phyloP scores from a whole-genome alignment of 92 coral and sea anemone species.

The Anthopleura xanthogrammica region DNA sequence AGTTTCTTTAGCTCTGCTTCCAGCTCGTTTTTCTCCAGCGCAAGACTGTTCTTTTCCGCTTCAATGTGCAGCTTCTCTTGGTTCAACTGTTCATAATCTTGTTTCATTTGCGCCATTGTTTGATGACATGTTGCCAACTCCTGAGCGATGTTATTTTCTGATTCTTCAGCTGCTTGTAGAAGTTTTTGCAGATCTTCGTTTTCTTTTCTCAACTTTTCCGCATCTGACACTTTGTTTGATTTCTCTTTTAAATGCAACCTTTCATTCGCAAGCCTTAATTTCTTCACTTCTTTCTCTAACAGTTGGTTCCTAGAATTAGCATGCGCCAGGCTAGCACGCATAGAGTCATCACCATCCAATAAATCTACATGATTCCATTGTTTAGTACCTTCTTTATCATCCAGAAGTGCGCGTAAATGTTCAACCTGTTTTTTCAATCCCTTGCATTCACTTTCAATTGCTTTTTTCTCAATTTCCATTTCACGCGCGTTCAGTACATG shows the following conservation, averaged over 20 bases:
- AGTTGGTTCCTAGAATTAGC: slow-evolving; percentile 36
- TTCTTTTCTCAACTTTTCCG: slow-evolving; percentile 57
- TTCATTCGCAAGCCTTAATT: slow-evolving; percentile 63
- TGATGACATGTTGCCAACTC: slow-evolving; percentile 59
- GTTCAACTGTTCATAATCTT: slow-evolving; percentile 41
- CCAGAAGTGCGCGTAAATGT: slow-evolving; percentile 52
- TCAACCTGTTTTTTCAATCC: slow-evolving; percentile 66
- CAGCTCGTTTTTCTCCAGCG: slow-evolving; percentile 57
- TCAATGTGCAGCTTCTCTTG: slow-evolving; percentile 39
- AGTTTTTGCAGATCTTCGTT: slow-evolving; percentile 67
- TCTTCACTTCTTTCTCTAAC: slow-evolving; percentile 62
- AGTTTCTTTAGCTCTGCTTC: slow-evolving; percentile 65
- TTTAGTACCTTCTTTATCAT: slow-evolving; percentile 26
- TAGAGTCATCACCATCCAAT: slow-evolving; percentile 33
- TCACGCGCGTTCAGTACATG: slow-evolving; percentile 76
- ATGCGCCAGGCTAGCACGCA: slow-evolving; percentile 37
- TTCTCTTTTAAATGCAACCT: slow-evolving; percentile 46
- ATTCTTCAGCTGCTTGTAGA: slow-evolving; percentile 79
- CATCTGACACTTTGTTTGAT: slow-evolving; percentile 26
- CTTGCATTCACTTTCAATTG: slow-evolving; percentile 64
- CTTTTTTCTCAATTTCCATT: slow-evolving; percentile 68
- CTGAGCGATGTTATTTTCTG: slow-evolving; percentile 72
- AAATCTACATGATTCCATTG: slow-evolving; percentile 45
- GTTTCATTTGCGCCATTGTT: slow-evolving; percentile 56
- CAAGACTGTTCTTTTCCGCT: slow-evolving; percentile 53